A percentile compares a stretch with the other conserved stretches of the same genome.
These are phyloP conservation scores for Troides oblongomaculatus DNA, from an alignment of 2,888 invertebrate species.

Conservation along the genomic window DNA sequence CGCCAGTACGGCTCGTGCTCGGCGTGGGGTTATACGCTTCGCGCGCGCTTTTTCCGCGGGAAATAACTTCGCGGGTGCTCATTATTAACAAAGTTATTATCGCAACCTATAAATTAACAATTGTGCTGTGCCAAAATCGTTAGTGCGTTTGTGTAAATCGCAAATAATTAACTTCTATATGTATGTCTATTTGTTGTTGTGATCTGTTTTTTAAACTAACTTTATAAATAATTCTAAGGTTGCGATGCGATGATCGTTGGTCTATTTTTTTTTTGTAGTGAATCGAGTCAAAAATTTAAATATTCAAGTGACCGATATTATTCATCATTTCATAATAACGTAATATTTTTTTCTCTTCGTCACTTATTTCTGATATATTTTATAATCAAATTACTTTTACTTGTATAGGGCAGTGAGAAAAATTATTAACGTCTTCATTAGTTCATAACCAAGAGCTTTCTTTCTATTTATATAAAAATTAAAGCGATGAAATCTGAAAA, in stretches of 20 bases:
- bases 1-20: no score
- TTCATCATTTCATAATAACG: no score
- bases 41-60: constrained; percentile 53
- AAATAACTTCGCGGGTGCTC: constrained; percentile 39
- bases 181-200: constrained; percentile 2
- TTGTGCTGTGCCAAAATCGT: constrained; percentile 12
- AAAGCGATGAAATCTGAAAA: no score
- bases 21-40: constrained; percentile 48
- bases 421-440: no score
- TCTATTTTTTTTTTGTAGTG: constrained; percentile 11
- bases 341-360: no score
- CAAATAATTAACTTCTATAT: neutral
- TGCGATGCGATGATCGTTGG: constrained; percentile 19
- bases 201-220: neutral
- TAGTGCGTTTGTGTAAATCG: constrained; percentile 16
- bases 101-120: constrained; percentile 4
- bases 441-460: no score
- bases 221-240: constrained; percentile 17
- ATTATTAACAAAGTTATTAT: neutral
- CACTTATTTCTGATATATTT: no score
- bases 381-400: no score
- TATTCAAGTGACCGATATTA: neutral
- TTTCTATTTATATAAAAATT: no score
- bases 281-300: neutral
- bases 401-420: no score